Evolutionary conservation across 1,140 invertebrate genomes (phyloP).

Genomic region (Medauroidea extradentata): DNA sequence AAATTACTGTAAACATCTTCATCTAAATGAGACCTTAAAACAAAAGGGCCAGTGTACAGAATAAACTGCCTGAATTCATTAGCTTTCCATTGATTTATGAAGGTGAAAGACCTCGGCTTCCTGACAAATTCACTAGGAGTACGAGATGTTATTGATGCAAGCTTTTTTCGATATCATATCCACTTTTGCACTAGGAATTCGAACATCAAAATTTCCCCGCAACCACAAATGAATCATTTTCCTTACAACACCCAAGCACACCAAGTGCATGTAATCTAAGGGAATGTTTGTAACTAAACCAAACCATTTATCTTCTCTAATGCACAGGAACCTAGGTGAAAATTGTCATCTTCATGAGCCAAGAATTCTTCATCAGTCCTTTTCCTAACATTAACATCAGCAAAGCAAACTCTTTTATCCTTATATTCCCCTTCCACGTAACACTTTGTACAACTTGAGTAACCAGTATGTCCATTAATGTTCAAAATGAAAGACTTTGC

Average conservation of each 20-base stretch:
- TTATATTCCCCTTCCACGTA: conserved; percentile 6
- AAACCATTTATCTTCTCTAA: conserved; percentile 1
- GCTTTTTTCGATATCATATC: neutral
- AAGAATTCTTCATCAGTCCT: conserved; percentile 7
- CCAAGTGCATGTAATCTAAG: neutral
- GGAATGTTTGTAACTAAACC: conserved; percentile 3
- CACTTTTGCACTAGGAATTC: conserved; percentile 2
- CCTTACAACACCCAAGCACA: neutral
- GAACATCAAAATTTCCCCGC: conserved; percentile 1
- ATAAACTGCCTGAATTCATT: conserved; percentile 11
- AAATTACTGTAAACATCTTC: conserved; percentile 8
- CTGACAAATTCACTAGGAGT: conserved; percentile 3
- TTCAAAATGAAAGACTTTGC: neutral
- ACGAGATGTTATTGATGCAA: neutral
- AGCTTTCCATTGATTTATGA: conserved; percentile 8
- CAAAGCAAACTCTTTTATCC: conserved; percentile 4
- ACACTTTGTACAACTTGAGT: conserved; percentile 11
- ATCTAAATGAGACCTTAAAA: neutral
- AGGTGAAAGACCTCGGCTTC: conserved; percentile 1
- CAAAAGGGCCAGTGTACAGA: conserved; percentile 8
- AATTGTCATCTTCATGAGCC: conserved; percentile 4
- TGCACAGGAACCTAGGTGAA: neutral
- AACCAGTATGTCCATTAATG: conserved; percentile 10
- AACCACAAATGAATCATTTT: conserved; percentile 7
- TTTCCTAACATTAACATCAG: conserved; percentile 5